These are phyloP conservation scores for Bicyclus anynana DNA, from an alignment of 1,140 invertebrate species.

Conservation along the genomic window DNA sequence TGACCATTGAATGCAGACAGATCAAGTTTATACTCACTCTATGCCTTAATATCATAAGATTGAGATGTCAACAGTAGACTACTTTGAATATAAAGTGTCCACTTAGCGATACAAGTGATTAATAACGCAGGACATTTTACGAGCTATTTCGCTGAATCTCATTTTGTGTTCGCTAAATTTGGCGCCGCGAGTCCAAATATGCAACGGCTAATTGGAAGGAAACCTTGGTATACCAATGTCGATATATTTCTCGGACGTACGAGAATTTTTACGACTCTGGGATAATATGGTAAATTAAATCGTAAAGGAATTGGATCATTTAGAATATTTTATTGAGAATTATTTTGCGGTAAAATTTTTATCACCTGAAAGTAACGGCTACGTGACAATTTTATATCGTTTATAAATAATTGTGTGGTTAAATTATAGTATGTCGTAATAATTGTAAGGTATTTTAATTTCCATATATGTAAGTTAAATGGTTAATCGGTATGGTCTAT, in stretches of 20 bases:
- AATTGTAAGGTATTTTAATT: no score
- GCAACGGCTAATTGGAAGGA: conserved; percentile 20
- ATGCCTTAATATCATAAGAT: conserved; percentile 41
- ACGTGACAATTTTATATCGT: background rate
- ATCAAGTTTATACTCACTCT: conserved; percentile 29
- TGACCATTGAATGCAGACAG: conserved; percentile 17
- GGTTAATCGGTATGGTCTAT: no score
- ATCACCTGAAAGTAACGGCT: background rate
- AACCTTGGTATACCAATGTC: conserved; percentile 9
- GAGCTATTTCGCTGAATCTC: conserved; percentile 38
- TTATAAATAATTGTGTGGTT: background rate
- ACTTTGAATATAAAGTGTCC: conserved; percentile 57
- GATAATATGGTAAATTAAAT: conserved; percentile 28
- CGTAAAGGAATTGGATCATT: conserved; percentile 18
- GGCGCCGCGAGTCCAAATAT: conserved; percentile 30
- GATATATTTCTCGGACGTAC: conserved; percentile 15
- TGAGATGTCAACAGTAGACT: conserved; percentile 56
- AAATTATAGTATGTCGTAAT: no score
- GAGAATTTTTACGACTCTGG: conserved; percentile 24
- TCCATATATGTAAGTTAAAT: no score
- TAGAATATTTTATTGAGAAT: conserved; percentile 10
- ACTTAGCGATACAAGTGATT: conserved; percentile 50
- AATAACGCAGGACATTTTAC: conserved; percentile 49
- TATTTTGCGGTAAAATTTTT: conserved; percentile 6
- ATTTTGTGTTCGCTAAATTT: conserved; percentile 29